A percentile compares a stretch with the other conserved stretches of the same genome.
Evolutionary conservation across 2,113 vertebrate species (phyloP).

Genomic region (Oncorhynchus nerka): DNA sequence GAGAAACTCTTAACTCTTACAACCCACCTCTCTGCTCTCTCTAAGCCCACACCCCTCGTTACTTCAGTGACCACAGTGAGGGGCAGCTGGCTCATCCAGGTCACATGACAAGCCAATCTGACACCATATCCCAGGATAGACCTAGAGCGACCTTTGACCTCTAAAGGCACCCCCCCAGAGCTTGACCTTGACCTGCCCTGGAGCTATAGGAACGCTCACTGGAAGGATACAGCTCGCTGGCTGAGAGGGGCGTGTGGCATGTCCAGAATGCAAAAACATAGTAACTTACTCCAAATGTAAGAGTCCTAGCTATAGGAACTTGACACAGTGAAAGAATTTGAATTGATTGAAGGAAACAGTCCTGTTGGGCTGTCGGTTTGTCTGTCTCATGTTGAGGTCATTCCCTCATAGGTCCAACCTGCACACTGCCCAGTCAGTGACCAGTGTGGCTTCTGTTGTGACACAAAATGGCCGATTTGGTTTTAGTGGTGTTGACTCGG

Average conservation of each 20-base stretch:
- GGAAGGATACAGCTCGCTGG: neutral
- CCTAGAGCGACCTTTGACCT: neutral
- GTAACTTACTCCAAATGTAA: slow-evolving; percentile 31
- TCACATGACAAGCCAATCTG: slow-evolving; percentile 19
- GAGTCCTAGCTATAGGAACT: slow-evolving; percentile 10
- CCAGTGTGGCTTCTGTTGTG: no score
- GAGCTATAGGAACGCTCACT: neutral
- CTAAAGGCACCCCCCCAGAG: neutral
- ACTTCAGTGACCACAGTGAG: slow-evolving; percentile 69
- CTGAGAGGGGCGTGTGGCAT: slow-evolving; percentile 22
- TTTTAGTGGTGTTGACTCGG: no score
- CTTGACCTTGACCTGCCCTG: neutral
- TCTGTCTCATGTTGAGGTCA: slow-evolving; percentile 28
- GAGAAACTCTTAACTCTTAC: neutral
- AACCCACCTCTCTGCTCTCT: slow-evolving; percentile 1
- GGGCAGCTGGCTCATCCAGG: slow-evolving; percentile 38
- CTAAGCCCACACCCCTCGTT: slow-evolving; percentile 54
- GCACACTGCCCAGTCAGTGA: slow-evolving; percentile 41
- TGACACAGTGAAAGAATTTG: neutral
- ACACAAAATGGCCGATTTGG: no score
- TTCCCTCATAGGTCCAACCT: slow-evolving; percentile 43
- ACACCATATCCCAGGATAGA: slow-evolving; percentile 11
- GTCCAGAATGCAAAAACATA: slow-evolving; percentile 46
- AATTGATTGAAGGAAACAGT: neutral
- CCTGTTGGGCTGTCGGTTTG: slow-evolving; percentile 8